These are phyloP conservation scores for Drosophila nebulosa DNA, from an alignment of 1,140 invertebrate genomes.

Conservation along the genomic window DNA sequence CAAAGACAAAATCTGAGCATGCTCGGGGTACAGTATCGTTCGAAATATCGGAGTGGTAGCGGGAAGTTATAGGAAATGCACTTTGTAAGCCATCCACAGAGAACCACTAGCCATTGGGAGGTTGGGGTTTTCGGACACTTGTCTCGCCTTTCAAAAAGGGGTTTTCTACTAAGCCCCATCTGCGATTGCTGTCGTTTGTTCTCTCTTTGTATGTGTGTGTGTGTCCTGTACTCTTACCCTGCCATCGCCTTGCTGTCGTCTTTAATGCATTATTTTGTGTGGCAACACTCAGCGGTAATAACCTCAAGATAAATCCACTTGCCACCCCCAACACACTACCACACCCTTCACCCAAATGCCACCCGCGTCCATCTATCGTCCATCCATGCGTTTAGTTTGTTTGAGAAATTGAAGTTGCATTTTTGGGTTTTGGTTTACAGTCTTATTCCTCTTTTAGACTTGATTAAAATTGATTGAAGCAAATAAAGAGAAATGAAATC, in stretches of 20 bases:
- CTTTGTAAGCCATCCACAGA: conserved; percentile 12
- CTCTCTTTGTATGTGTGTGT: conserved; percentile 15
- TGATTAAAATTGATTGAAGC: conserved; percentile 77
- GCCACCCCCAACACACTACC: not conserved
- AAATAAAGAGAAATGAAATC: conserved; percentile 73
- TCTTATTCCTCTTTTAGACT: conserved; percentile 24
- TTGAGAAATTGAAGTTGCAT: conserved; percentile 31
- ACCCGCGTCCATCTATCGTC: not conserved
- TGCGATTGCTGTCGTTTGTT: conserved; percentile 43
- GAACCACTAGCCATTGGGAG: too few relatives aligned
- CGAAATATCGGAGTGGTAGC: not conserved
- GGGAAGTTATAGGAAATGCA: conserved; percentile 21
- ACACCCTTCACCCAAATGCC: not conserved
- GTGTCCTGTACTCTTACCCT: conserved; percentile 3
- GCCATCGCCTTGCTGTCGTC: conserved; percentile 38
- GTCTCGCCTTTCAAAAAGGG: conserved; percentile 23
- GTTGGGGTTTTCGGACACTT: conserved; percentile 19
- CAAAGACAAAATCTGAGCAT: conserved; percentile 38
- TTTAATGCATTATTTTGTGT: conserved; percentile 79
- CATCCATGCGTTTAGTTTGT: not conserved
- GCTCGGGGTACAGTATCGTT: conserved; percentile 9
- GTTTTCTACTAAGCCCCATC: conserved; percentile 10
- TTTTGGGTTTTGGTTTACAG: conserved; percentile 23
- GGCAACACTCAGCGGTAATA: conserved; percentile 79
- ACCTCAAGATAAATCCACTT: conserved; percentile 66